Conservation (phyloP, 2,888 invertebrate species). For the Atrina japonica region DNA sequence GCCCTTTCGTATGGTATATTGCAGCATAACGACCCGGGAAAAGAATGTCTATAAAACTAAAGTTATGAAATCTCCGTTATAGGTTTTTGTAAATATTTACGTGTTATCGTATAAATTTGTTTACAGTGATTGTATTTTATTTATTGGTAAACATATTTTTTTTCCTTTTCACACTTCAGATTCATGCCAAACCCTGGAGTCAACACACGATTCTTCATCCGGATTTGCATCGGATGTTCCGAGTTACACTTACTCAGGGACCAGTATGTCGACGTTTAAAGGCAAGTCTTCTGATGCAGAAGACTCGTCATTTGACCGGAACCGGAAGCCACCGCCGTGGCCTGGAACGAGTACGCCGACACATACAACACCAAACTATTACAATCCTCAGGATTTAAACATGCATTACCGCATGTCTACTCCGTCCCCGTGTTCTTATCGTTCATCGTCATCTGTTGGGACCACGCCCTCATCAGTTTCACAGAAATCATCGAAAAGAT, state of each 20-base stretch:
- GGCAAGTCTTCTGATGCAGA: constrained; percentile 58
- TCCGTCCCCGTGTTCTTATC: constrained; percentile 40
- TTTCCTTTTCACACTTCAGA: constrained; percentile 50
- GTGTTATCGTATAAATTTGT: too few relatives aligned
- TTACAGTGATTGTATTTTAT: too few relatives aligned
- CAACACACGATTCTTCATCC: constrained; percentile 78
- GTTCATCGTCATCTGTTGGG: constrained; percentile 33
- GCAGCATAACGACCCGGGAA: too few relatives aligned
- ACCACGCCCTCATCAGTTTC: constrained; percentile 27
- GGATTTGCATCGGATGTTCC: constrained; percentile 77
- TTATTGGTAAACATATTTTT: neutral
- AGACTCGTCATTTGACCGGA: constrained; percentile 58
- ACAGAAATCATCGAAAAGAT: constrained; percentile 34
- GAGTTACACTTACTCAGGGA: constrained; percentile 55
- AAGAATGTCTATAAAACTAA: too few relatives aligned
- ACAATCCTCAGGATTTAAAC: constrained; percentile 43
- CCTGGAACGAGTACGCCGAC: constrained; percentile 14
- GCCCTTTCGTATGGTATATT: too few relatives aligned
- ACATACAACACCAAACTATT: constrained; percentile 35
- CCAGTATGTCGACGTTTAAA: constrained; percentile 66
- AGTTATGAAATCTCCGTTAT: too few relatives aligned
- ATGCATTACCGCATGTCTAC: constrained; percentile 47
- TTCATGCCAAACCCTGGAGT: constrained; percentile 56
- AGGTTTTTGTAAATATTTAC: too few relatives aligned
- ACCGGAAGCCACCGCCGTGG: constrained; percentile 29